Base-by-base conservation (phyloP, 2,113 vertebrate genomes). In the Mesoclemmys tuberculata region DNA sequence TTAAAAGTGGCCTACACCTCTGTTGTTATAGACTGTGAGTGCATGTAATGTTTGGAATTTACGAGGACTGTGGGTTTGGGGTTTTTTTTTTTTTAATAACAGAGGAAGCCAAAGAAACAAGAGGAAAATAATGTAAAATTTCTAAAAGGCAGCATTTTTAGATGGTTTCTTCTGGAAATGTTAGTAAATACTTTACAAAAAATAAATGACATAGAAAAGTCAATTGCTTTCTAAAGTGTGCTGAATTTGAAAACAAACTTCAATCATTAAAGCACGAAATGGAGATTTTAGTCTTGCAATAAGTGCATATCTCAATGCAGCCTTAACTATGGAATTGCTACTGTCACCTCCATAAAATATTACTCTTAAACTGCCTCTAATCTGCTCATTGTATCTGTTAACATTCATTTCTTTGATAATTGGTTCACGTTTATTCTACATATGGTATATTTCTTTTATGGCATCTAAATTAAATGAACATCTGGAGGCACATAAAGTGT, bases 381-480 rank as follows among this genome's bases (percentile, higher is more conserved):
- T 94, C 95, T 94, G n/a, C 89, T 97, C 92, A 58, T 64, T 75
- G 58, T 95, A 27, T 93, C 82, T 94, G 81, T 90, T 96, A 93
- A 54, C 80, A 82, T 91, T 95, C 58, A 58, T 95, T 97, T 95
- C 81, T 96, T 96, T 94, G 91, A 92, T 95, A 95, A 96, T 94
- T 91, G 95, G 91, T 94, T 97, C 89, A 92, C 68, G 84, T 96
- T 96, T 96, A 82, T 96, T 93, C 92, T 95, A 58, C 94, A 91
- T 95, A 94, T 89, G 83, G 80, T 90, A 80, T 79, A 95, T 95
- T 84, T 46, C 64, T 92, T 94, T 93, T 92, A 83, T 84, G 94
- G 87, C 92, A 94, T 80, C 90, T 92, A 90, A 80, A 83, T 91
- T 94, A 94, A 90, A 88, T 95, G 96, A 96, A 92, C 83, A 88